Evolutionary conservation across 2,113 vertebrate species (phyloP), one percentile per base, ranked within the genome.

Genomic region (Typhlomys cinereus): DNA sequence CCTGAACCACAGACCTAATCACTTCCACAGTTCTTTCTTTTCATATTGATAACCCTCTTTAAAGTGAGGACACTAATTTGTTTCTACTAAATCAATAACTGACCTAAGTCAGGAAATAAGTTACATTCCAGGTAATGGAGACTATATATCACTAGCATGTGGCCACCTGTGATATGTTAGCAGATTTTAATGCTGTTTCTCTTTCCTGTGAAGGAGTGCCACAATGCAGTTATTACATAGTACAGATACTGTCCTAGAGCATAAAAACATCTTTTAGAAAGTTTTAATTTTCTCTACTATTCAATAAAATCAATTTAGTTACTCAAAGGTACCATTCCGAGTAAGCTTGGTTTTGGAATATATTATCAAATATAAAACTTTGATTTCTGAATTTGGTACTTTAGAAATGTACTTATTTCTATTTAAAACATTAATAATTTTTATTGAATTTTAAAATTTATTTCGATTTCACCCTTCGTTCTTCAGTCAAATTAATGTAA

Each of bases 251-350:
- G 13, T 78, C 75, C 85, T 93, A 57, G 31, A 75, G 39, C 85
- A 79, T 50, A 92, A 94, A 92, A 64, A 54, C 7, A 31, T 5
- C 54, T 7, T 87, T 44, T 89, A 5, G 44, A 93, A 57, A 57
- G 78, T 91, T 36, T 13, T 44, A 17, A 88, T 95, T 95, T 73
- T 93, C 52, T 94, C 50, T 23, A 36, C 48, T n/a, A 34, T 94
- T 74, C 92, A 67, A 66, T 36, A 91, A 36, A 79, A 61, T 85
- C 69, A 59, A 91, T 91, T 95, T 94, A 81, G 93, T 87, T 94
- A 92, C 66, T 86, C 88, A 71, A 57, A 50, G 81, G 36, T 66
- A 59, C 10, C 29, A n/a, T 13, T 87, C 93, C 17, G 71, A 90
- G 11, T 66, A 88, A 88, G 39, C 12, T 14, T 57, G 5, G 75